A percentile compares a stretch with the other conserved stretches of the same genome.
phyloP scores from a whole-genome alignment of 2,113 vertebrate genomes.

The Semicossyphus pulcher region DNA sequence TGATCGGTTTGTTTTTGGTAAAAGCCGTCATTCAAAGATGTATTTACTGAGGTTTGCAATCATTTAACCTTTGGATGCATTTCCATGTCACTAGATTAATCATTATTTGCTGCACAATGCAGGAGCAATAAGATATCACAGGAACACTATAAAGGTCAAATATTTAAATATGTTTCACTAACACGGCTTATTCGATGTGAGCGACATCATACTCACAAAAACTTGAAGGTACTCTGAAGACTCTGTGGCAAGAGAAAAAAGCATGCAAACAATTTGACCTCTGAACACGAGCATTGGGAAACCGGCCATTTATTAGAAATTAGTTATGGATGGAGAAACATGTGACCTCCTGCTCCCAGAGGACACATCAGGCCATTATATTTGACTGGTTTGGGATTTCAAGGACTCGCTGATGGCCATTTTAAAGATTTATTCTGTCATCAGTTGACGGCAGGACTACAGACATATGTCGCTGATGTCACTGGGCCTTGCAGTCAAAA shows the following conservation, averaged over 20 bases:
- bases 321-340: constrained; percentile 74
- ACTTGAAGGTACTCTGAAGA: constrained; percentile 9
- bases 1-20: too few species aligned
- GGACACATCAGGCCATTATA: constrained; percentile 72
- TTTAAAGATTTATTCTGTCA: constrained; percentile 77
- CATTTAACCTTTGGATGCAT: too few species aligned
- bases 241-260: constrained; percentile 33
- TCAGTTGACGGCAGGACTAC: constrained; percentile 65
- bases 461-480: constrained; percentile 65
- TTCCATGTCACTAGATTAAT: neutral
- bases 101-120: neutral
- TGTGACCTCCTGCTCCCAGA: constrained; percentile 69
- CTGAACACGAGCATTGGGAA: constrained; percentile 60
- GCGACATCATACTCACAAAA: constrained; percentile 9
- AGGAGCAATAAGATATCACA: neutral
- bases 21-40: too few species aligned
- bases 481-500: constrained; percentile 60
- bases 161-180: neutral
- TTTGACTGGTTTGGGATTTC: constrained; percentile 75
- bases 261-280: constrained; percentile 81
- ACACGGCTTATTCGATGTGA: neutral
- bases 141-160: neutral
- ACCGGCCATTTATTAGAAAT: constrained; percentile 79
- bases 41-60: too few species aligned
- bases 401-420: constrained; percentile 65